Evolutionary conservation across 2,888 invertebrate species (phyloP), one percentile per base, ranked within the genome.

Genomic region (Globia sparganii): DNA sequence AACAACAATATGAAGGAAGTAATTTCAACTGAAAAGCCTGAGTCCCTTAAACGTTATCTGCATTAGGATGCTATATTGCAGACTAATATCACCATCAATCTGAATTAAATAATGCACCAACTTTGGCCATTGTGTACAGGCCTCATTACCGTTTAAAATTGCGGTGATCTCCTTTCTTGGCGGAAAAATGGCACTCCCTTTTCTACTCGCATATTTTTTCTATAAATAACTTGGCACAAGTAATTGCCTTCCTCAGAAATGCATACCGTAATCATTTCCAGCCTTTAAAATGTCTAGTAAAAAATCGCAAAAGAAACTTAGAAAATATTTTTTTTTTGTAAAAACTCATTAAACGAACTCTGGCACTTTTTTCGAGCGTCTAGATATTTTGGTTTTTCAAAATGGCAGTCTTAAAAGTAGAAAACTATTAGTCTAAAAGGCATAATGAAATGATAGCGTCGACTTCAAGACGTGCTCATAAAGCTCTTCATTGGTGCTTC

Each of bases 81-180:
- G 46, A 70, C n/a, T 80, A 61, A 76, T 61, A 31, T 53, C 21
- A 31, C 37, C 18, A 69, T 56, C 13, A 68, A 65, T 53, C 18
- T 59, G 34, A 69, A 40, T 40, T 43, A 53, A 78, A 37, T 68
- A 71, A 58, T 69, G 46, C 84, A 82, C 86, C 81, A 87, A 80
- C 79, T 83, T 87, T 13, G 70, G 73, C 69, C 76, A 77, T 77
- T 80, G 75, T 84, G 72, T 75, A 75, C 81, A 84, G 85, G 34
- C 72, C 34, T 69, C 72, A 75, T 75, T 82, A 72, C 68, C 72
- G 84, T 84, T 72, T 66, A 66, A 84, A 83, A 83, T 71, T 75
- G 80, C 84, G 72, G 69, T 53, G 72, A 80, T 84, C 72, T 80
- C 37, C 74, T 72, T 80, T 75, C 75, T 84, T 75, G 65, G 31